Conservation (phyloP, 2,797 vertebrate species). For the Lepidocolaptes lacrymiger region DNA sequence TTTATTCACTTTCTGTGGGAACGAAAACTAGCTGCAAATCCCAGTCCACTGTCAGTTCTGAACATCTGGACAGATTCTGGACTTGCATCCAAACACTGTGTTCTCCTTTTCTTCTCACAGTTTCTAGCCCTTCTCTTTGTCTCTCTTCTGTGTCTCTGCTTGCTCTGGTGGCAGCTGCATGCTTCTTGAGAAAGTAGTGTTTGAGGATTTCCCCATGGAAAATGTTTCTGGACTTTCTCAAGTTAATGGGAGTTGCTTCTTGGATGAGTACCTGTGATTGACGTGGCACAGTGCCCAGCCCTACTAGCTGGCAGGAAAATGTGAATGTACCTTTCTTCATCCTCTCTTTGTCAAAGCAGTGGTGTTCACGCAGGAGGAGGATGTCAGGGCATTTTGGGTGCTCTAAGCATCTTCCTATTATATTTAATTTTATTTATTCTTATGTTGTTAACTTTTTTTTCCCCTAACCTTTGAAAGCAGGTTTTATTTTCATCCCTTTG, state of each 20-base stretch:
- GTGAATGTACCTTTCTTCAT: not conserved
- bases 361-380: not conserved
- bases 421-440: not conserved
- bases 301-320: not conserved
- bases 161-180: not conserved
- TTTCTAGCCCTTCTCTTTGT: not conserved
- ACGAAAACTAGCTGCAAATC: slow-evolving; percentile 4
- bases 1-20: slow-evolving; percentile 32
- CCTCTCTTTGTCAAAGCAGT: not conserved
- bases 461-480: not conserved
- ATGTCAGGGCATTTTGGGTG: not conserved
- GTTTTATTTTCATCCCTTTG: not conserved
- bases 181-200: not conserved
- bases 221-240: not conserved
- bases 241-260: not conserved
- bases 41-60: not conserved
- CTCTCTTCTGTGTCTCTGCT: not conserved
- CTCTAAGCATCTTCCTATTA: not conserved
- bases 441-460: not conserved
- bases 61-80: slow-evolving; percentile 2
- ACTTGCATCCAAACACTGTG: not conserved
- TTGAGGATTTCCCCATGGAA: not conserved
- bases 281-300: not conserved
- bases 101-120: not conserved
- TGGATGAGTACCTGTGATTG: not conserved